Conservation (phyloP, 2,113 vertebrate species). For the Prochilodus magdalenae region DNA sequence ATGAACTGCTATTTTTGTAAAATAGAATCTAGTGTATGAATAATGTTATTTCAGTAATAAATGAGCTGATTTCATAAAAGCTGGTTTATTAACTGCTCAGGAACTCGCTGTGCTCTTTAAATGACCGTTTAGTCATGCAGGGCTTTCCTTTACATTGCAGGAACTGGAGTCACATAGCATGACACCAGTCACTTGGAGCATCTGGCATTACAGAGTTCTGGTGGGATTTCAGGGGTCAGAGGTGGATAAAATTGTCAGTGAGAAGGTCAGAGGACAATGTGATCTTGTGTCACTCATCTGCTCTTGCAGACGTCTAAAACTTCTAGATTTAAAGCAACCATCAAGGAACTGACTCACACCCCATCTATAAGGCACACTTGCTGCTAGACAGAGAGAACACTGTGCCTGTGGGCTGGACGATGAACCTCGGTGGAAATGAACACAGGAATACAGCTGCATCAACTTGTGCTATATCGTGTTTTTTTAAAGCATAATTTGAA, state of each 20-base stretch:
- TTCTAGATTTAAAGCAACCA: background rate
- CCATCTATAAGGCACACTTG: background rate
- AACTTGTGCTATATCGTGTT: too few species aligned
- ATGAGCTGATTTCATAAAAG: too few species aligned
- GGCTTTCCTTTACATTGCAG: background rate
- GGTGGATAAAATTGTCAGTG: constrained; percentile 43
- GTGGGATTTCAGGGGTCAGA: constrained; percentile 42
- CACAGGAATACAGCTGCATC: too few species aligned
- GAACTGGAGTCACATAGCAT: background rate
- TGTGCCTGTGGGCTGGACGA: too few species aligned
- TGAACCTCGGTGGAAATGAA: too few species aligned
- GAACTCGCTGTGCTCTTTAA: background rate
- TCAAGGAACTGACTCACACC: background rate
- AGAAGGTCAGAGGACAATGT: constrained; percentile 47
- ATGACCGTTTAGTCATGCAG: background rate
- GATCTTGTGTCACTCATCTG: constrained; percentile 46
- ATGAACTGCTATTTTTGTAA: too few species aligned
- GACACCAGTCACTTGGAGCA: background rate
- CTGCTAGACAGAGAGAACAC: background rate
- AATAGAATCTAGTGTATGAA: too few species aligned
- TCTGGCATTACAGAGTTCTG: constrained; percentile 38
- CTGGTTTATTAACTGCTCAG: background rate
- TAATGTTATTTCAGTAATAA: too few species aligned
- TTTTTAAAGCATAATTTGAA: too few species aligned
- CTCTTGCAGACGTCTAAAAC: background rate